Base-by-base conservation (phyloP, 2,113 vertebrate genomes). In the Loxodonta africana region DNA sequence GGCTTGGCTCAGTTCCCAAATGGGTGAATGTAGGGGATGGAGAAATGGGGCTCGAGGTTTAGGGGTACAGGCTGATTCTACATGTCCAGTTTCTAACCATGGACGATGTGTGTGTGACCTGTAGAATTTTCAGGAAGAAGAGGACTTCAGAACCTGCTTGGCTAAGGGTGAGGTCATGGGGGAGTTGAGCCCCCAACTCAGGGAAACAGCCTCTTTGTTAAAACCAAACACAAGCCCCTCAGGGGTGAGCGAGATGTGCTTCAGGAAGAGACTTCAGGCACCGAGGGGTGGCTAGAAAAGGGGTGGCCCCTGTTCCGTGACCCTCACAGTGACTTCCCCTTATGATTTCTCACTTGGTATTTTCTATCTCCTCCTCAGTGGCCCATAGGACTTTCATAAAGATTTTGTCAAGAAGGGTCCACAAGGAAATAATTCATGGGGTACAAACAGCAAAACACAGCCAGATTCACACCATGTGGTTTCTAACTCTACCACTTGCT, bases 111-210 rank as follows among this genome's bases (percentile, higher is more conserved):
- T n/a, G 9, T 74, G 20, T 57, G 73, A n/a, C 2, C 41, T 89
- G 11, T 21, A 77, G 73, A 41, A 60, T 73, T 78, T 88, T 82
- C 17, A 85, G 51, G 65, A 92, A 78, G 73, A 81, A 83, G 88
- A 80, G 7, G 3, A 33, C 62, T 48, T 84, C 0, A 51, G 60
- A 94, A 82, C 62, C 10, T 86, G 30, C 53, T 83, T 86, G 77
- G 1, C 57, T 86, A 2, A 5, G 11, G 7, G 1, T 17, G 0
- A 26, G 33, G 3, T 20, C 4, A 28, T 63, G 33, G 73, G 57
- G 87, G 46, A n/a, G n/a, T n/a, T 23, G 12, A 74, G 9, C 44
- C 46, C 62, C 82, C n/a, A n/a, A 11, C 28, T 65, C 65, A 83
- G 8, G 41, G 21, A 57, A 41, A 28, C 25, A 18, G 57, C 20